Evolutionary conservation across 2,797 vertebrate genomes (phyloP), one percentile per base, ranked within the genome.

Genomic region (Sebastes hubbsi): DNA sequence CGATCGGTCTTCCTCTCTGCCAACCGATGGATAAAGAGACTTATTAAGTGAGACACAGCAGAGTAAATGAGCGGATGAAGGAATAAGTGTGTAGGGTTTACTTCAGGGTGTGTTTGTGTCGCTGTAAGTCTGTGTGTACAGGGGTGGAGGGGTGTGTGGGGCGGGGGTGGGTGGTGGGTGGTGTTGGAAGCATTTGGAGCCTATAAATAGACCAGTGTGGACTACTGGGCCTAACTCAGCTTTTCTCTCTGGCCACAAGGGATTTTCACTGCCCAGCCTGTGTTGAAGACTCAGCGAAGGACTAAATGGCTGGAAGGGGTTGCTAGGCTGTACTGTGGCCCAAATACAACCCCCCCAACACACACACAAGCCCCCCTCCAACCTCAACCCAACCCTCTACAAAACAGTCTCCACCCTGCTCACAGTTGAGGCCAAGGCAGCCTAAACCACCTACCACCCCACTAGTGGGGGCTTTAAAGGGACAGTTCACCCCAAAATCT

Each of bases 151-250:
- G 67, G 59, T 82, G 62, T 61, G 75, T 58, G 59, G 55, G 68
- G 24, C 46, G 30, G 30, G 38, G 42, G 52, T 4, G 72, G 67
- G 49, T 54, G 34, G 54, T 52, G 75, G 64, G 42, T 59, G 34
- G 54, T 56, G 75, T 65, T n/a, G 56, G 72, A 81, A n/a, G 87
- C 75, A 82, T 90, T 91, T 85, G 75, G 49, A 77, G 55, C 36
- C 94, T 94, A 8, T 83, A 67, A 91, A 86, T 94, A 92, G 88
- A 82, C 24, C 16, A 24, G 73, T 89, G 76, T 85, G 88, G 84
- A 81, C 83, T 75, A 63, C 81, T 84, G 84, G 82, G 83, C 87
- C 84, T 91, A 89, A 88, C 87, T 87, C 91, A 61, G 89, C 91
- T 94, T 89, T 90, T 84, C 32, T 81, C 80, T 78, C 78, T 38